Evolutionary conservation across 2,113 vertebrate genomes (phyloP).

Genomic region (Australoheros scitulus): DNA sequence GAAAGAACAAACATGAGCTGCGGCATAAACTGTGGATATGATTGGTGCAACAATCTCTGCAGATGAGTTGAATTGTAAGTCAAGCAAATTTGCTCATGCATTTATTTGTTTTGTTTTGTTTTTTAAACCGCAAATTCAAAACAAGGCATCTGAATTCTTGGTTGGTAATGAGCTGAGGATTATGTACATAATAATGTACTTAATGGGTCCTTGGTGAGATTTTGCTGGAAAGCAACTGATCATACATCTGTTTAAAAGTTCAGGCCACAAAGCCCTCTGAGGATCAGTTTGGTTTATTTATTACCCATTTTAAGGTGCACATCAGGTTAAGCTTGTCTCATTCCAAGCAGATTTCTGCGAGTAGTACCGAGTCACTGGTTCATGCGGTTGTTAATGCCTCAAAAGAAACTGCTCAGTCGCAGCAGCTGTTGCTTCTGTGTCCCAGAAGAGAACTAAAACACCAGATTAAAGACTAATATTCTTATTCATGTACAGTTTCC

Average conservation of each 20-base stretch:
- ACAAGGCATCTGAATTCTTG: not conserved
- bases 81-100: not conserved
- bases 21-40: not conserved
- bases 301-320: not conserved
- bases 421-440: not conserved
- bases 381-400: not conserved
- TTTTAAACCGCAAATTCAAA: not conserved
- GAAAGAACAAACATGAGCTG: constrained; percentile 1
- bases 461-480: not conserved
- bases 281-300: not conserved
- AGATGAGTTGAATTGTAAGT: not conserved
- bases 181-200: not conserved
- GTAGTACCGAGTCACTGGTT: not conserved
- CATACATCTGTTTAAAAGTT: constrained; percentile 7
- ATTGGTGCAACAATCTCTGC: not conserved
- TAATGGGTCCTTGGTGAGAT: not conserved
- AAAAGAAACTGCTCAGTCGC: not conserved
- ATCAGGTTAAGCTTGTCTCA: not conserved
- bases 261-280: not conserved
- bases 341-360: not conserved
- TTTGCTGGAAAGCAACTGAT: not conserved
- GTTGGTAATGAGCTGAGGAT: not conserved
- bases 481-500: not conserved
- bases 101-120: not conserved
- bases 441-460: not conserved